These are phyloP conservation scores for Lepisosteus osseus DNA, from an alignment of 2,113 vertebrate genomes.

Conservation along the genomic window DNA sequence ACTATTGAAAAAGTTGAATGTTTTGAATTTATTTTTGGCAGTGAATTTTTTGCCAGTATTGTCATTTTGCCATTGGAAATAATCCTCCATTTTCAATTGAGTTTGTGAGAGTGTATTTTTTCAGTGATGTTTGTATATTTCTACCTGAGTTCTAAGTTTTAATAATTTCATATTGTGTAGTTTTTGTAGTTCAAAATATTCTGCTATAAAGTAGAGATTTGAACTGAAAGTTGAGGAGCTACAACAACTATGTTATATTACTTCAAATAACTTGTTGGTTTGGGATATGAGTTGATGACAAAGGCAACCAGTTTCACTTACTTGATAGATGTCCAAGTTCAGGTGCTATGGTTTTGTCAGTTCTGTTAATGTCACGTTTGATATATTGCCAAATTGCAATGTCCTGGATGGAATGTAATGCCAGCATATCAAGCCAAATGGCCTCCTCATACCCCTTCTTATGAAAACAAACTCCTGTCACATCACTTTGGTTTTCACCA, in stretches of 20 bases:
- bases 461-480: conserved; percentile 30
- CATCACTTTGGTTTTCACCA: conserved; percentile 18
- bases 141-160: too few relatives aligned
- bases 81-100: conserved; percentile 7
- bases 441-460: not conserved
- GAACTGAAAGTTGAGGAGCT: too few relatives aligned
- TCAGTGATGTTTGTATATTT: too few relatives aligned
- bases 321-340: too few relatives aligned
- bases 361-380: conserved; percentile 24
- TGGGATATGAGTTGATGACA: too few relatives aligned
- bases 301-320: too few relatives aligned
- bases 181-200: too few relatives aligned
- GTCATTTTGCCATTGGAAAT: not conserved
- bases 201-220: too few relatives aligned
- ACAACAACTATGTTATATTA: too few relatives aligned
- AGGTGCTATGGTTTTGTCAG: not conserved
- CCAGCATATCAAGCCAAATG: not conserved
- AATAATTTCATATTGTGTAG: too few relatives aligned
- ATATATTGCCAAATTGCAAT: conserved; percentile 14
- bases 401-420: conserved; percentile 11
- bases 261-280: too few relatives aligned
- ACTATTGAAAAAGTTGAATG: not conserved
- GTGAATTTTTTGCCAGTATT: conserved; percentile 19
- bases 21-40: not conserved
- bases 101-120: conserved; percentile 9